Conservation (phyloP, 2,797 vertebrate species). For the Hydrocynus forskahlii region DNA sequence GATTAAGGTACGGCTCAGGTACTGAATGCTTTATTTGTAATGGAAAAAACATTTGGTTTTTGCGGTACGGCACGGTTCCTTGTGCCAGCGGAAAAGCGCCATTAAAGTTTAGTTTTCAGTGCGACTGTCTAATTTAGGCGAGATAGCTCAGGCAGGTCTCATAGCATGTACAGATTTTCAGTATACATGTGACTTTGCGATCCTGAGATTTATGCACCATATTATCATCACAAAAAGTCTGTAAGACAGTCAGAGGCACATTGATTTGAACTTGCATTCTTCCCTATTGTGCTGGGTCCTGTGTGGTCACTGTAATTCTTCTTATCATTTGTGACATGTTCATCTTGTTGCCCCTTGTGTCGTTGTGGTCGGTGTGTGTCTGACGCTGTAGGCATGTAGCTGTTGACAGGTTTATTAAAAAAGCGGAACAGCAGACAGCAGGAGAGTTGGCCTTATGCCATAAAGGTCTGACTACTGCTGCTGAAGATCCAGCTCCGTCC, state of each 20-base stretch:
- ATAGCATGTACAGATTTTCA: too few species aligned
- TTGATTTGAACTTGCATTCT: not conserved
- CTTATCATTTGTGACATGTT: constrained; percentile 34
- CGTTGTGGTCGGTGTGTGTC: constrained; percentile 20
- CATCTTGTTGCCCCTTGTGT: constrained; percentile 24
- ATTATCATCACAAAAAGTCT: not conserved
- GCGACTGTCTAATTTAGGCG: too few species aligned
- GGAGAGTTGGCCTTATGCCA: constrained; percentile 58
- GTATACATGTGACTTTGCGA: not conserved
- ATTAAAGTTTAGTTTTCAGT: too few species aligned
- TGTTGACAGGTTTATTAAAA: constrained; percentile 80
- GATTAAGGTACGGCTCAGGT: too few species aligned
- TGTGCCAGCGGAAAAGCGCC: too few species aligned
- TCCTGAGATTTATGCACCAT: not conserved
- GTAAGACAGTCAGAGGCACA: not conserved
- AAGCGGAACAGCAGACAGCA: constrained; percentile 71
- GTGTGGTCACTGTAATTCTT: constrained; percentile 9
- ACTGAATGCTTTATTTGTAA: too few species aligned
- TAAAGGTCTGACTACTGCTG: constrained; percentile 69
- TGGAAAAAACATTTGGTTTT: too few species aligned
- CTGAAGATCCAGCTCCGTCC: not conserved
- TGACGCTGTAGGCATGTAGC: constrained; percentile 25
- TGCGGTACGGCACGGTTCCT: too few species aligned
- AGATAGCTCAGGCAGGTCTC: too few species aligned
- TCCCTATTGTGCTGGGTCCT: not conserved